These are phyloP conservation scores for Ceratina australensis DNA, from an alignment of 1,140 invertebrate species.

Conservation along the genomic window DNA sequence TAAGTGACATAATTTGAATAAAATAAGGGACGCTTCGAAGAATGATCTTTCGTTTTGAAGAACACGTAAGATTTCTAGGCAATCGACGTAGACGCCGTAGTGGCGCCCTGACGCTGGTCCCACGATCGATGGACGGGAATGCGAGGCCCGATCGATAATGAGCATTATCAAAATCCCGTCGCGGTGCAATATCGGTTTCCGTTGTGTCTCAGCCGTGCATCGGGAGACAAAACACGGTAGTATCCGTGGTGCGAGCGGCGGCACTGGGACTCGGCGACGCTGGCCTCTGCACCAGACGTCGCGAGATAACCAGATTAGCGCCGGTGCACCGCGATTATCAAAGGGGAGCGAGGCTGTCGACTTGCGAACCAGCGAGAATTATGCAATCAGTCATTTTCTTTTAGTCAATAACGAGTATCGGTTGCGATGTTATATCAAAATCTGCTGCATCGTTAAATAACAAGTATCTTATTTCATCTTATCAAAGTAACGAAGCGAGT, in stretches of 20 bases:
- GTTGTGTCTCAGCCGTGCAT: constrained; percentile 46
- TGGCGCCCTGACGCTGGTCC: neutral
- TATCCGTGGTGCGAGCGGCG: constrained; percentile 1
- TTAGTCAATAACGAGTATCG: no score
- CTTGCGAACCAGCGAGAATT: neutral
- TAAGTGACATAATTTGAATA: no score
- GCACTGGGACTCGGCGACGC: constrained; percentile 6
- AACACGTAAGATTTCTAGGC: neutral
- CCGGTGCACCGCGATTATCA: constrained; percentile 3
- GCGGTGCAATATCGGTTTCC: constrained; percentile 49
- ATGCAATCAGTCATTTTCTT: neutral
- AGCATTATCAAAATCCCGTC: constrained; percentile 25
- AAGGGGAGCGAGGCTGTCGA: constrained; percentile 16
- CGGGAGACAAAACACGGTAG: constrained; percentile 56
- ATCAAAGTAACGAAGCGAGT: no score
- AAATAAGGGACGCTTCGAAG: no score
- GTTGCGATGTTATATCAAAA: no score
- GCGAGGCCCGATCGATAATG: constrained; percentile 40
- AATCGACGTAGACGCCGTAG: constrained; percentile 9
- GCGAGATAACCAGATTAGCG: constrained; percentile 37
- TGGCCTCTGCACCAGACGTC: constrained; percentile 17
- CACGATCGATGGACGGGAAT: constrained; percentile 11
- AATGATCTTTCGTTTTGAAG: no score
- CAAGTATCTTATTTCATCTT: no score
- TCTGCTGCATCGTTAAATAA: no score